Conservation (phyloP, 2,888 invertebrate species). For the Ochropleura leucogaster region DNA sequence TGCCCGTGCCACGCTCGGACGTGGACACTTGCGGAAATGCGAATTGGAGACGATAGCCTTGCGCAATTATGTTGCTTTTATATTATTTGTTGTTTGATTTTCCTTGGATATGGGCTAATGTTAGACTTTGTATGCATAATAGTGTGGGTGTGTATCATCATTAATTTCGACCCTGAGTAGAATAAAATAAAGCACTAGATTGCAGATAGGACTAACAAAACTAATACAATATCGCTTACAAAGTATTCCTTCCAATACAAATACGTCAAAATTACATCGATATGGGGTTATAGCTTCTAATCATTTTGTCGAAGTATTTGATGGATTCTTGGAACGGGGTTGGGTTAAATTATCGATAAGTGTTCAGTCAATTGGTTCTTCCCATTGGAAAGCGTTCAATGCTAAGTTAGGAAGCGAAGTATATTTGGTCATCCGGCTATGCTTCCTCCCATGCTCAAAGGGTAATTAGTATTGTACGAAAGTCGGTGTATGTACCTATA, state of each 20-base stretch:
- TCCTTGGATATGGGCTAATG: slow-evolving; percentile 17
- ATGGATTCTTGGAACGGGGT: slow-evolving; percentile 51
- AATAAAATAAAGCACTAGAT: neutral
- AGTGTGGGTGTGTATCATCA: neutral
- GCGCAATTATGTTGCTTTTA: slow-evolving; percentile 42
- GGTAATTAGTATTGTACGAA: slow-evolving; percentile 8
- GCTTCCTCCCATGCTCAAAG: slow-evolving; percentile 24
- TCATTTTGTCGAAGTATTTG: slow-evolving; percentile 12
- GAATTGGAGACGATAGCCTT: slow-evolving; percentile 58
- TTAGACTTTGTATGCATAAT: slow-evolving; percentile 1
- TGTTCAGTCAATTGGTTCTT: slow-evolving; percentile 56
- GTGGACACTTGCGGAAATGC: slow-evolving; percentile 62
- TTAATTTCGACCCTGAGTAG: neutral
- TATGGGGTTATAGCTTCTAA: slow-evolving; percentile 31
- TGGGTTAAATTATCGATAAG: slow-evolving; percentile 46
- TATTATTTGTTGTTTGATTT: slow-evolving; percentile 33
- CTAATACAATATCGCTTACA: neutral
- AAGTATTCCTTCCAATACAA: neutral
- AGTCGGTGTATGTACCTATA: neutral
- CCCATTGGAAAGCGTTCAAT: slow-evolving; percentile 42
- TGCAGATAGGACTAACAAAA: neutral
- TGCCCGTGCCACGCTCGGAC: slow-evolving; percentile 56
- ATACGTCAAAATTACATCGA: slow-evolving; percentile 35
- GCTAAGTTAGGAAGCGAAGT: slow-evolving; percentile 34
- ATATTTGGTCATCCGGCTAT: slow-evolving; percentile 48